Evolutionary conservation across 2,113 vertebrate species (phyloP).

Genomic region (Myiopsitta monachus): DNA sequence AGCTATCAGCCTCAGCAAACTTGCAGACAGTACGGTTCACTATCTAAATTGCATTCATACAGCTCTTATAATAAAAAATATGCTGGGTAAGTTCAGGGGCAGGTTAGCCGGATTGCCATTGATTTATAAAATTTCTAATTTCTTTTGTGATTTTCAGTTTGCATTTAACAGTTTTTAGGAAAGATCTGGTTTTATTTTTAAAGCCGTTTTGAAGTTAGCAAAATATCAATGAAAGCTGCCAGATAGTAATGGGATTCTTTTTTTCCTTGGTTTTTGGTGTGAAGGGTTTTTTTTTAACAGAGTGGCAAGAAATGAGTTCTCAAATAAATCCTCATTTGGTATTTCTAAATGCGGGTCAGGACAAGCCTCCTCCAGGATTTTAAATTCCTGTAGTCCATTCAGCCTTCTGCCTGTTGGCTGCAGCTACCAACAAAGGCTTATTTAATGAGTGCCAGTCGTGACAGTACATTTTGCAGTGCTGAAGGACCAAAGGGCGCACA

Average conservation of each 20-base stretch:
- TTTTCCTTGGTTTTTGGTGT: neutral
- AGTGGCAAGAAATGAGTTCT: neutral
- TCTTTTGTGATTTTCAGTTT: neutral
- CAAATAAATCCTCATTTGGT: neutral
- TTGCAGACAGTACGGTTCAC: neutral
- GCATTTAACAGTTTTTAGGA: neutral
- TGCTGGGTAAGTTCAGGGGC: neutral
- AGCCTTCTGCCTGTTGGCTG: neutral
- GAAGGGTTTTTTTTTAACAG: neutral
- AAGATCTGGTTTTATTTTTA: neutral
- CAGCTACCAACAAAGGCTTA: neutral
- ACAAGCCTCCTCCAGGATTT: neutral
- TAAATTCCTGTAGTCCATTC: neutral
- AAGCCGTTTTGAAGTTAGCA: neutral
- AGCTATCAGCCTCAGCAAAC: neutral
- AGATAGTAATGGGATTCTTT: neutral
- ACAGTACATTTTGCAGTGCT: conserved; percentile 6
- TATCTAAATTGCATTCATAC: conserved; percentile 4
- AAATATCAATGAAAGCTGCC: neutral
- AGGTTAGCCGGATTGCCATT: neutral
- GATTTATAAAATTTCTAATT: neutral
- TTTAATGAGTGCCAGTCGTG: conserved; percentile 37
- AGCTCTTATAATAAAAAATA: neutral
- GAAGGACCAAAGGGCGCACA: neutral
- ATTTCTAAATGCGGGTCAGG: conserved; percentile 3